Conservation (phyloP, 2,888 invertebrate species). For the Conops quadrifasciatus region DNA sequence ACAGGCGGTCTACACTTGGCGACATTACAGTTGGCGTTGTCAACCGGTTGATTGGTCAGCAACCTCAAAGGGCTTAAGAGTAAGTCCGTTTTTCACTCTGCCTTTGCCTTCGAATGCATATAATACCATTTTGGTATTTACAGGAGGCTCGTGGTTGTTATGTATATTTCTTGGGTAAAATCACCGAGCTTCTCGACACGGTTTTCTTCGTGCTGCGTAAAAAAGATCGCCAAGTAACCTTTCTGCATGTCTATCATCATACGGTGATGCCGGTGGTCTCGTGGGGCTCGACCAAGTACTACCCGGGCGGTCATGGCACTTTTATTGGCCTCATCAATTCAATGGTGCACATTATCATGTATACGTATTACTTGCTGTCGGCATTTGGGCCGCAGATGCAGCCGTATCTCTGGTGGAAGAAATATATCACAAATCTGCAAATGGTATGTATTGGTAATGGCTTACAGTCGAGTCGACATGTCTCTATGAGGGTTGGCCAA, state of each 20-base stretch:
- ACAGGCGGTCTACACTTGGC: slow-evolving; percentile 75
- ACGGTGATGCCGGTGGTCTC: slow-evolving; percentile 94
- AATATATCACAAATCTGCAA: slow-evolving; percentile 88
- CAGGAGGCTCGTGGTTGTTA: slow-evolving; percentile 79
- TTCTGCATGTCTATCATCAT: slow-evolving; percentile 93
- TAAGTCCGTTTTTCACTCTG: slow-evolving; percentile 64
- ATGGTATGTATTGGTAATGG: slow-evolving; percentile 72
- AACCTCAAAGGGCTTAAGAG: slow-evolving; percentile 79
- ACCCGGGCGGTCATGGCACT: slow-evolving; percentile 88
- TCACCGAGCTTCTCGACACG: slow-evolving; percentile 89
- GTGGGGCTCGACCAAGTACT: slow-evolving; percentile 92
- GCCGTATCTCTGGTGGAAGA: slow-evolving; percentile 93
- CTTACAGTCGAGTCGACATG: no score
- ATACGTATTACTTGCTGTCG: slow-evolving; percentile 88
- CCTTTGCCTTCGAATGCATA: no score
- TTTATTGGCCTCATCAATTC: slow-evolving; percentile 86
- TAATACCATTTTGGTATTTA: slow-evolving; percentile 43
- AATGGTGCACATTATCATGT: slow-evolving; percentile 95
- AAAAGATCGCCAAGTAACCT: slow-evolving; percentile 87
- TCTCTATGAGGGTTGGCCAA: background rate
- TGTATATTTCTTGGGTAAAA: slow-evolving; percentile 87
- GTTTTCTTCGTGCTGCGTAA: slow-evolving; percentile 93
- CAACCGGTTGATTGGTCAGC: slow-evolving; percentile 89
- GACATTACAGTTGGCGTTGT: slow-evolving; percentile 87
- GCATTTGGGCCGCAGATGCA: slow-evolving; percentile 88